These are phyloP conservation scores for Acanthurus leucopareius DNA, from an alignment of 2,797 vertebrate genomes.

Conservation along the genomic window DNA sequence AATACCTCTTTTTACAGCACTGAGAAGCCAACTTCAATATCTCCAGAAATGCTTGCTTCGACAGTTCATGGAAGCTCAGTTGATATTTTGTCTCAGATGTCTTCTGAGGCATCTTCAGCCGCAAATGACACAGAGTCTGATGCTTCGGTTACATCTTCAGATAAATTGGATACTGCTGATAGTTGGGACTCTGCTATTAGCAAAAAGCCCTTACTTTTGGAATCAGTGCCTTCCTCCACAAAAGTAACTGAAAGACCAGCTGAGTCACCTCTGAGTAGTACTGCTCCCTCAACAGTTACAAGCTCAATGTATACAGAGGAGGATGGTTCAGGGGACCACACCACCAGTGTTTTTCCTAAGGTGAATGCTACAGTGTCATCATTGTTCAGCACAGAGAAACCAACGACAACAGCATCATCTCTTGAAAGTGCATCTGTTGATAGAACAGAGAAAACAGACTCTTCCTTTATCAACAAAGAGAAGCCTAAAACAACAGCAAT, in stretches of 20 bases:
- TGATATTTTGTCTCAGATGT: neutral
- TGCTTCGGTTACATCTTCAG: constrained; percentile 11
- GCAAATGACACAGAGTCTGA: neutral
- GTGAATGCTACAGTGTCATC: constrained; percentile 16
- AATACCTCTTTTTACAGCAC: constrained; percentile 41
- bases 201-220: constrained; percentile 1
- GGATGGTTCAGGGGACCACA: constrained; percentile 16
- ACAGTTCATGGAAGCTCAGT: constrained; percentile 2
- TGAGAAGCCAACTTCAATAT: constrained; percentile 16
- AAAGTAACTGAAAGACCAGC: constrained; percentile 4
- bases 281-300: constrained; percentile 9
- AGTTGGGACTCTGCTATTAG: neutral
- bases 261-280: neutral
- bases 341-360: constrained; percentile 6
- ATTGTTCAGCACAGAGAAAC: constrained; percentile 37
- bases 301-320: constrained; percentile 24
- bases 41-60: constrained; percentile 19
- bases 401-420: constrained; percentile 14
- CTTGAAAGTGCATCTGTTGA: constrained; percentile 28
- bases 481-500: constrained; percentile 29
- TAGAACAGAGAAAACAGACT: neutral
- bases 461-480: constrained; percentile 53
- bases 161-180: neutral
- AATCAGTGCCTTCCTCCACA: constrained; percentile 9
- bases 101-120: neutral